phyloP scores from a whole-genome alignment of 2,888 invertebrate genomes.

The Andrena bicolor region DNA sequence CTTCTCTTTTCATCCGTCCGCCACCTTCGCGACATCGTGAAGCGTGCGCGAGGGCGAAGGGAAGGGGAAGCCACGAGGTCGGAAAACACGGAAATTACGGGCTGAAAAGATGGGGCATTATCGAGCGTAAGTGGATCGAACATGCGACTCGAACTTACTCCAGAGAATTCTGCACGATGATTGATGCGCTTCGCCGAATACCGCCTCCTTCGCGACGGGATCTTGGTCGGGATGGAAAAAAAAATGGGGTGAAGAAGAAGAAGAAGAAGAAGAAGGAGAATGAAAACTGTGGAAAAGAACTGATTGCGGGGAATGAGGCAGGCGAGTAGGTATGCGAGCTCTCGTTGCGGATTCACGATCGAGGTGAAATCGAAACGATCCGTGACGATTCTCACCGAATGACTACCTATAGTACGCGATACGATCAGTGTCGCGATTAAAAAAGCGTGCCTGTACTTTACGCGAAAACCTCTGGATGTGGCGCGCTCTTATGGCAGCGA shows the following conservation, averaged over 20 bases:
- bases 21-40: slow-evolving; percentile 64
- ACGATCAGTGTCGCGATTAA: background rate
- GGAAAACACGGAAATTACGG: slow-evolving; percentile 67
- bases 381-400: background rate
- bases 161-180: background rate
- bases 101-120: slow-evolving; percentile 51
- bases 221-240: too few relatives aligned
- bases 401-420: background rate
- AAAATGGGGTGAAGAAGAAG: background rate
- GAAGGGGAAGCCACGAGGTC: slow-evolving; percentile 62
- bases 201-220: background rate
- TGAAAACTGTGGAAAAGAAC: too few relatives aligned
- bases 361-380: too few relatives aligned
- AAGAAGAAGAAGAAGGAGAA: background rate
- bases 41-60: slow-evolving; percentile 47
- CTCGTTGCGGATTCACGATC: too few relatives aligned
- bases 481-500: slow-evolving; percentile 61
- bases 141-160: slow-evolving; percentile 35
- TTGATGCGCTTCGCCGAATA: background rate
- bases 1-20: slow-evolving; percentile 50
- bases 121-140: slow-evolving; percentile 46
- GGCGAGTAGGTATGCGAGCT: too few relatives aligned
- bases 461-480: slow-evolving; percentile 49
- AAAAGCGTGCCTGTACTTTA: slow-evolving; percentile 44
- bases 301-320: too few relatives aligned